Base-by-base conservation (phyloP, 2,888 invertebrate species). In the Brassicogethes aeneus region DNA sequence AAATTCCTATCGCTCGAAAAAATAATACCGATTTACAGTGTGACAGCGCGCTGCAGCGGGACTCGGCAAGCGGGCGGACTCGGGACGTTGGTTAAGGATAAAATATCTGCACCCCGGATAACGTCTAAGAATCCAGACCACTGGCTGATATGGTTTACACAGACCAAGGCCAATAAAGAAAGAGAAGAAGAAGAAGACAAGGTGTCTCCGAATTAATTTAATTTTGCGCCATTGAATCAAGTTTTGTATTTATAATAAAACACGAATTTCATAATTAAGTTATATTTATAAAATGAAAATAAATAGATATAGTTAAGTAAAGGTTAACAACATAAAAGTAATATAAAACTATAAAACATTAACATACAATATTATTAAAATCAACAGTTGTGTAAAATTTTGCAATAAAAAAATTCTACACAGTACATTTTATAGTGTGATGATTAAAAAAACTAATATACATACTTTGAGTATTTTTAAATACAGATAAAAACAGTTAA, bases 231-330 rank as follows among this genome's bases (percentile, higher is more conserved):
- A n/a, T n/a, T 23, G 23, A 23, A 10, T 5, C 5, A 23, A 23
- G 23, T 23, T 5, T 7, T 5, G 10, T 23, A 23, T 23, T 23
- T 10, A 16, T 33, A 38, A 40, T 31, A 36, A 39, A 45, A 34
- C 13, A 7, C 17, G 8, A 12, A 16, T 36, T 40, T 40, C 39
- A 38, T 36, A 23, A 23, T 36, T 13, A 37, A 37, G 40, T 42
- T 48, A 43, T 51, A 49, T 50, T 48, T 51, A 47, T 45, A 48
- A 53, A 51, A 51, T 51, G 47, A 48, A 50, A 51, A 50, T 51
- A 53, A 53, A 51, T 51, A 50, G 44, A 41, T 42, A 32, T 32
- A 32, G 12, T 5, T 13, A 12, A 32, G 23, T 7, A 32, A 12
- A 32, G 32, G 32, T 32, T 32, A 32, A 32, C 32, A 32, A 32